These are phyloP conservation scores for Datnioides undecimradiatus DNA, from an alignment of 2,113 vertebrate species.

Conservation along the genomic window DNA sequence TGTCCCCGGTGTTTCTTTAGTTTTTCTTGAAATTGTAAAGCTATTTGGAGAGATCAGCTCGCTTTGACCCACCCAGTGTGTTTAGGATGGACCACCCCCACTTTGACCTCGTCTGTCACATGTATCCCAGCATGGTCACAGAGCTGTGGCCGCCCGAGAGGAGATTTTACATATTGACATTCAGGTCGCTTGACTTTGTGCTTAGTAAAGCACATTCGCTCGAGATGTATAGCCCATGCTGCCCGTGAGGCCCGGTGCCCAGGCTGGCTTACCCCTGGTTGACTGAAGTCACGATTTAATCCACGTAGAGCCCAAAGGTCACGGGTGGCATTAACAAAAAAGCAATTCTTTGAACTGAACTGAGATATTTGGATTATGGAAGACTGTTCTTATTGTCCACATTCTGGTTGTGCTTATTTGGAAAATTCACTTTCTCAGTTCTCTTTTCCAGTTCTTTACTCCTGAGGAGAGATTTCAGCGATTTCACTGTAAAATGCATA, in stretches of 20 bases:
- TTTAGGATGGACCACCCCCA: conserved; percentile 11
- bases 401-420: neutral
- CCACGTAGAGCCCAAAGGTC: neutral
- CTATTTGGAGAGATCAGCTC: neutral
- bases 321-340: neutral
- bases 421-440: neutral
- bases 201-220: neutral
- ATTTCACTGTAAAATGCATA: neutral
- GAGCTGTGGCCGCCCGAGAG: neutral
- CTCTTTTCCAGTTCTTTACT: neutral
- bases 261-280: neutral
- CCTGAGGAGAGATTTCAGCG: neutral
- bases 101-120: neutral
- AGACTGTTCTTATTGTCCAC: neutral
- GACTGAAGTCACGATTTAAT: neutral
- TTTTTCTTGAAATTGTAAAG: neutral
- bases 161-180: too few species aligned
- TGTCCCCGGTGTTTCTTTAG: neutral
- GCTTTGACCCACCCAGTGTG: neutral
- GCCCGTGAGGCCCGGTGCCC: neutral
- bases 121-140: neutral
- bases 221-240: too few species aligned
- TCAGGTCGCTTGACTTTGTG: neutral
- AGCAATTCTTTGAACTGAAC: neutral
- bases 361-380: neutral